Conservation (phyloP, 2,113 vertebrate species). For the Emberiza fucata region DNA sequence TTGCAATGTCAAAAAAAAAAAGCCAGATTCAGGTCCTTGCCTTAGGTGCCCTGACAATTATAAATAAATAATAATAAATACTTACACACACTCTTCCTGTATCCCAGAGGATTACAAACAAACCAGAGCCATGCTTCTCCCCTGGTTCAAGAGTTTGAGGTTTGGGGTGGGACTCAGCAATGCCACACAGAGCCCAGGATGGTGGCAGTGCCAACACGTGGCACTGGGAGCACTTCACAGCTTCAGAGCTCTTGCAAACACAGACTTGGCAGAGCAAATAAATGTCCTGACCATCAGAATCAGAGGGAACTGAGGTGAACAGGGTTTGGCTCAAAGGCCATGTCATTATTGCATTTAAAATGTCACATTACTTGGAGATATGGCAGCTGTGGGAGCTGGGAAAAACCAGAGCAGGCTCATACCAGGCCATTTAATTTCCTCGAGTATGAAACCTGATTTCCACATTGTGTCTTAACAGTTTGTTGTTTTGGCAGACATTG, state of each 20-base stretch:
- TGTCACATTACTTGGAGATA: neutral
- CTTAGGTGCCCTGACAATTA: neutral
- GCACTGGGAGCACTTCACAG: neutral
- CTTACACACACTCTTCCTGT: neutral
- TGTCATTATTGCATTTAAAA: neutral
- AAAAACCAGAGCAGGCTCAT: neutral
- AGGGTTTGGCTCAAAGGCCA: neutral
- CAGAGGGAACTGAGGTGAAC: neutral
- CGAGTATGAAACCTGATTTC: neutral
- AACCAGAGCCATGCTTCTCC: neutral
- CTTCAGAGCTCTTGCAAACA: neutral
- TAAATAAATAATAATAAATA: slow-evolving; percentile 64
- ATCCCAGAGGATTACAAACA: neutral
- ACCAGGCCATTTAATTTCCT: neutral
- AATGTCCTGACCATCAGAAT: neutral
- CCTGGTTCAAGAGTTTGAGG: neutral
- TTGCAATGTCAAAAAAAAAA: neutral
- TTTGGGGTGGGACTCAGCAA: neutral
- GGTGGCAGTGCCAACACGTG: neutral
- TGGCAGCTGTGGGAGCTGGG: neutral
- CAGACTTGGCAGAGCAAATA: neutral
- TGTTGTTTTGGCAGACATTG: neutral
- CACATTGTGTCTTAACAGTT: neutral
- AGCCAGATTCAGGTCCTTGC: neutral
- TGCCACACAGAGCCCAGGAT: neutral